Conservation (phyloP, 2,113 vertebrate genomes). For the Heliornis fulica region DNA sequence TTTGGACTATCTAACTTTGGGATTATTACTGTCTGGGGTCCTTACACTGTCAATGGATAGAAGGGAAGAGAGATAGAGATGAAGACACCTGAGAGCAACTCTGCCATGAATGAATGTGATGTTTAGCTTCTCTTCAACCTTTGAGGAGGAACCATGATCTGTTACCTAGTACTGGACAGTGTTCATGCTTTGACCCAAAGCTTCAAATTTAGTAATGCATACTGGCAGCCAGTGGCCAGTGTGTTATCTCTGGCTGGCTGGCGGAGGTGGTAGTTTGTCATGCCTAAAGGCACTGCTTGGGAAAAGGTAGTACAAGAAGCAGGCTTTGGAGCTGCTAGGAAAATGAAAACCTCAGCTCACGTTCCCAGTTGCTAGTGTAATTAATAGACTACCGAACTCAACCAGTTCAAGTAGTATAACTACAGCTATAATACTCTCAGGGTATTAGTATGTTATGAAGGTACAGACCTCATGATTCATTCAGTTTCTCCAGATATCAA, state of each 20-base stretch:
- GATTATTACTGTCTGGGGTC: neutral
- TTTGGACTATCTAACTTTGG: neutral
- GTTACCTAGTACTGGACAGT: neutral
- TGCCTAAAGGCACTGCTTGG: neutral
- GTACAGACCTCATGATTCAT: neutral
- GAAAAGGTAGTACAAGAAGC: neutral
- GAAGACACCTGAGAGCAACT: neutral
- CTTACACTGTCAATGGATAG: neutral
- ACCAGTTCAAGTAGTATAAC: conserved; percentile 22
- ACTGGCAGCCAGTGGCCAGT: neutral
- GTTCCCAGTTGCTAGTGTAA: conserved; percentile 25
- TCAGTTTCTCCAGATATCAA: neutral
- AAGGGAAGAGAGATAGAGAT: neutral
- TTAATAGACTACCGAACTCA: conserved; percentile 48
- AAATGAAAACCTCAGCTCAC: neutral
- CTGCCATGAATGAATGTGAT: neutral
- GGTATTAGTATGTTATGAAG: neutral
- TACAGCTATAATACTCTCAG: conserved; percentile 1
- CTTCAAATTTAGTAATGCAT: neutral
- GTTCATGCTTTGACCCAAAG: neutral
- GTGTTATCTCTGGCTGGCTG: neutral
- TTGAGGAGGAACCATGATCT: neutral
- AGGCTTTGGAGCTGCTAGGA: neutral
- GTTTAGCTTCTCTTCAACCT: neutral
- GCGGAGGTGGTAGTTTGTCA: neutral